Evolutionary conservation across 2,113 vertebrate genomes (phyloP), one percentile per base, ranked within the genome.

Genomic region (Malaclemys terrapin): DNA sequence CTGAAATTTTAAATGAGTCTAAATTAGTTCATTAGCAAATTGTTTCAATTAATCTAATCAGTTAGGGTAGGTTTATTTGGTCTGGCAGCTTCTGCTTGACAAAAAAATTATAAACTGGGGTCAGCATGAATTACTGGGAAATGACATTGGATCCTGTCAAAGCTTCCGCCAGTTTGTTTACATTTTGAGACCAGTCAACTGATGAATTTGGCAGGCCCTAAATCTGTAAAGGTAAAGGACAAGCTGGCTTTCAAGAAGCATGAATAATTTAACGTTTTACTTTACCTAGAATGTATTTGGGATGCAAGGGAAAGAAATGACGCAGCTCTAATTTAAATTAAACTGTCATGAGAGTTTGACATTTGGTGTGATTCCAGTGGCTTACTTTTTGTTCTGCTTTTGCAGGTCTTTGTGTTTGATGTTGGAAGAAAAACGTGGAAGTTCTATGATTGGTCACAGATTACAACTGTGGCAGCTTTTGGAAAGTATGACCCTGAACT

Each of bases 371-470:
- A 38, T 53, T 42, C 38, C 19, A 54, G 49, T 45, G 4, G 10
- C 47, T 17, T 89, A 62, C 38, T 42, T 96, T 59, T 80, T 35
- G 9, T 89, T 24, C 82, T 96, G 24, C 19, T 87, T 76, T 89
- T 89, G 31, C 87, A 99, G 99, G 99, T 99, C 24, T 99, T 99
- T 91, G 98, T 99, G 20, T 99, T 99, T 97, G 98, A 99, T 92
- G 98, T 99, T 91, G 99, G 99, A 49, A 94, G 98, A 22, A 98
- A 99, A 93, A 86, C 95, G 42, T 99, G 99, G 99, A 99, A 98
- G 91, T 99, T 90, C 65, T 99, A 99, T 89, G 98, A 99, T 90
- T 99, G 99, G 99, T 98, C 98, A 69, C 98, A 98, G 91, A 98
- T 99, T 90, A 99, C 99, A 11, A 99, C 99, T 0, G 98, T 99